A percentile compares a stretch with the other conserved stretches of the same genome.
Evolutionary conservation across 2,113 vertebrate species (phyloP).

Genomic region (Cebidichthys violaceus): DNA sequence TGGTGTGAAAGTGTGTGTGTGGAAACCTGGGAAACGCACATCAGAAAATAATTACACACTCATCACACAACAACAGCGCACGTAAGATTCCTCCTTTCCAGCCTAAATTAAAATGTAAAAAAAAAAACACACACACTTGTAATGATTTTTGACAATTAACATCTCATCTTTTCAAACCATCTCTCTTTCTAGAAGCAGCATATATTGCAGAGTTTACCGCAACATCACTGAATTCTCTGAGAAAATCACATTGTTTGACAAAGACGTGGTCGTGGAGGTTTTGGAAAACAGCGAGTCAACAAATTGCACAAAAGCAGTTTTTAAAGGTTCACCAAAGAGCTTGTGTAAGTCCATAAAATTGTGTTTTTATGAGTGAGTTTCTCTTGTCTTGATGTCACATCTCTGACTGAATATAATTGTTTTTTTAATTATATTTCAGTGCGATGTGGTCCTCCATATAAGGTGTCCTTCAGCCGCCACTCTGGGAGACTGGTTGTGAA

Average conservation of each 20-base stretch:
- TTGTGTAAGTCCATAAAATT: conserved; percentile 58
- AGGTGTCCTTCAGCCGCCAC: conserved; percentile 50
- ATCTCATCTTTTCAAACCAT: neutral
- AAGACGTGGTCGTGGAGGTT: conserved; percentile 46
- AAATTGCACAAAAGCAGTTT: conserved; percentile 68
- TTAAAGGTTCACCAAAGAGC: conserved; percentile 44
- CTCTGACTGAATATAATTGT: neutral
- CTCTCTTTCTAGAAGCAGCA: fast-evolving
- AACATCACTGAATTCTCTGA: neutral
- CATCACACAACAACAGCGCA: neutral
- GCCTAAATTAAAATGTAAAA: neutral
- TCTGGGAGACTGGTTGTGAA: conserved; percentile 56
- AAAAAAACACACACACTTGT: neutral
- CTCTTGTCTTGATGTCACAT: neutral
- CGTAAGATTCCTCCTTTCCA: neutral
- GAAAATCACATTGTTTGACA: fast-evolving
- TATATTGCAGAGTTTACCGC: fast-evolving
- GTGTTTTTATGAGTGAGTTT: neutral
- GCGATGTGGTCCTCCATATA: conserved; percentile 65
- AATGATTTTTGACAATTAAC: neutral
- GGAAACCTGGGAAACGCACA: conserved; percentile 56
- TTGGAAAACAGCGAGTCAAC: conserved; percentile 42
- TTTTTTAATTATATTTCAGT: conserved; percentile 56
- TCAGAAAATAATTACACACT: conserved; percentile 58
- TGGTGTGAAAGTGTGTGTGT: conserved; percentile 20